Conservation (phyloP, 2,797 vertebrate species). For the Tinamus major region DNA sequence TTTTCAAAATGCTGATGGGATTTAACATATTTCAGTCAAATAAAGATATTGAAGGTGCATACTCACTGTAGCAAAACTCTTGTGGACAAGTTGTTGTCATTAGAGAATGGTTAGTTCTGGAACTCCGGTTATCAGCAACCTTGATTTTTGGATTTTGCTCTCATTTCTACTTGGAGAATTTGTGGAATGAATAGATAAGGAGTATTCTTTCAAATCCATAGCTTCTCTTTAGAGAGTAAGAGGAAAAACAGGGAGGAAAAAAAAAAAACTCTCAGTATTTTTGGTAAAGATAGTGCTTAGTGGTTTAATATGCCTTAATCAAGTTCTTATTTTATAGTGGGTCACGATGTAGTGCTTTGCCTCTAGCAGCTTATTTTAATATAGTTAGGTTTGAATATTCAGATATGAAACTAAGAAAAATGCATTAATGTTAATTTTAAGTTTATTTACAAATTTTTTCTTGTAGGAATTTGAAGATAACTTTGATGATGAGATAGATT, state of each 20-base stretch:
- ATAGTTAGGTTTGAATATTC: background rate
- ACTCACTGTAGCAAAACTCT: background rate
- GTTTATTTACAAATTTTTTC: slow-evolving; percentile 14
- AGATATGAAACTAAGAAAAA: background rate
- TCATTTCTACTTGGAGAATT: background rate
- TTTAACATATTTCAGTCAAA: background rate
- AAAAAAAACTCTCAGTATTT: background rate
- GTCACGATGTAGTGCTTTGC: background rate
- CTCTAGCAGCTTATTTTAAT: background rate
- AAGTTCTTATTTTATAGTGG: background rate
- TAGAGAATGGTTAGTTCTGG: background rate
- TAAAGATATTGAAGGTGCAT: background rate
- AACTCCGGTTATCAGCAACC: background rate
- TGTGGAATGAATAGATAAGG: background rate
- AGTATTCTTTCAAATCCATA: background rate
- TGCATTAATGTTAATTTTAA: background rate
- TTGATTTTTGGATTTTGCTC: background rate
- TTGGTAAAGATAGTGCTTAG: background rate
- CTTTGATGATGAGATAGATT: slow-evolving; percentile 97
- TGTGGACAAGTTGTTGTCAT: background rate
- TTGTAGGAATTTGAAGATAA: slow-evolving; percentile 96
- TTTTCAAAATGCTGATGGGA: background rate
- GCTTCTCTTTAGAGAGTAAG: background rate
- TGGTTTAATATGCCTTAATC: background rate
- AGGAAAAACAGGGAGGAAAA: background rate